A percentile compares a stretch with the other conserved stretches of the same genome.
phyloP scores from a whole-genome alignment of 2,888 invertebrate genomes.

The Prenolepis imparis region DNA sequence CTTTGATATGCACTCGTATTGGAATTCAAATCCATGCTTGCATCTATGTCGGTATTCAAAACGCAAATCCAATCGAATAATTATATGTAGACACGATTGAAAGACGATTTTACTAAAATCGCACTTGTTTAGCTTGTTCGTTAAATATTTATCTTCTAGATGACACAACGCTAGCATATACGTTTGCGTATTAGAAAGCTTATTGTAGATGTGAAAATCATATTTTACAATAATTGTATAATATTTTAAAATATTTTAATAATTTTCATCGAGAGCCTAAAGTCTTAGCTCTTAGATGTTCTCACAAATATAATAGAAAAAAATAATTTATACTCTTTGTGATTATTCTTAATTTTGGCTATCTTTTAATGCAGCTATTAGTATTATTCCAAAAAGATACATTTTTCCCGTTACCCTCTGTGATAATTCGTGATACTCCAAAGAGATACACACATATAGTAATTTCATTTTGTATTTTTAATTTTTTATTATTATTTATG shows the following conservation, averaged over 20 bases:
- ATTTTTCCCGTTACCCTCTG: neutral
- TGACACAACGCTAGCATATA: neutral
- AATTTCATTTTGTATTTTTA: neutral
- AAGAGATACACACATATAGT: neutral
- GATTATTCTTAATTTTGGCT: conserved; percentile 16
- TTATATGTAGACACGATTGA: conserved; percentile 7
- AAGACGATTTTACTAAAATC: conserved; percentile 31
- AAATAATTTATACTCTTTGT: neutral
- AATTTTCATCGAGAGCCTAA: no score
- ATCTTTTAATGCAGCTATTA: neutral
- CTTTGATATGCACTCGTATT: conserved; percentile 27
- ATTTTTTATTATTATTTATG: neutral
- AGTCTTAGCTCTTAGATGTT: no score
- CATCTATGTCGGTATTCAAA: conserved; percentile 13
- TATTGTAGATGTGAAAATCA: neutral
- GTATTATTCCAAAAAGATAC: conserved; percentile 9
- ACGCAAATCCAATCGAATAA: conserved; percentile 18
- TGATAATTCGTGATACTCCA: neutral
- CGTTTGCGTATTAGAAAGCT: neutral
- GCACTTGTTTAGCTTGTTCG: neutral
- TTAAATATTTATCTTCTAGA: conserved; percentile 38
- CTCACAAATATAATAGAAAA: no score
- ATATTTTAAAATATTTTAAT: no score
- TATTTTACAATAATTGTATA: no score
- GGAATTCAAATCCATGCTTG: conserved; percentile 8